phyloP scores from a whole-genome alignment of 2,113 vertebrate species.

The Caranx ignobilis region DNA sequence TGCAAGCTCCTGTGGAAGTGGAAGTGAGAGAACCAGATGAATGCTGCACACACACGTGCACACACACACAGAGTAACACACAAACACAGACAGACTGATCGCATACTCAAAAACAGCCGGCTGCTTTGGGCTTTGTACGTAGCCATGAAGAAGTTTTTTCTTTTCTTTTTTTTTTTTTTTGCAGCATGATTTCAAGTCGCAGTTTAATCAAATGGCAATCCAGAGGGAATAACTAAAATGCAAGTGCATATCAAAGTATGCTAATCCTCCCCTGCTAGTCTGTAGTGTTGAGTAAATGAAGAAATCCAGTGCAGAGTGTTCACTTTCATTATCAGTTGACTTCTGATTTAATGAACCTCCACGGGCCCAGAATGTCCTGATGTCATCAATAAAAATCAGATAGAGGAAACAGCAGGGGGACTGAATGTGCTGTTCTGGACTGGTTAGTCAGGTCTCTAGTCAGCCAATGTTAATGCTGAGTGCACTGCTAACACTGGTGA shows the following conservation, averaged over 20 bases:
- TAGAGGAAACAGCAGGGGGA: slow-evolving; percentile 37
- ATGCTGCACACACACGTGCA: background rate
- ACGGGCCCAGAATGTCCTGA: slow-evolving; percentile 50
- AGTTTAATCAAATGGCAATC: slow-evolving; percentile 62
- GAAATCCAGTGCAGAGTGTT: slow-evolving; percentile 57
- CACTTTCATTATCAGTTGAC: slow-evolving; percentile 62
- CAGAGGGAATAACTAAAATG: slow-evolving; percentile 52
- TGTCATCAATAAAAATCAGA: slow-evolving; percentile 75
- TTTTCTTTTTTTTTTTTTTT: background rate
- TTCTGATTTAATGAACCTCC: slow-evolving; percentile 72
- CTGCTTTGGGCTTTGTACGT: slow-evolving; percentile 51
- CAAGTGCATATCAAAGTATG: slow-evolving; percentile 52
- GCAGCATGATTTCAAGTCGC: slow-evolving; percentile 37
- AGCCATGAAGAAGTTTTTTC: slow-evolving; percentile 34
- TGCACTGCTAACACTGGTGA: slow-evolving; percentile 61
- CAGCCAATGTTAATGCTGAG: slow-evolving; percentile 74
- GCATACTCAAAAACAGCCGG: slow-evolving; percentile 37
- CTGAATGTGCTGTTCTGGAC: slow-evolving; percentile 64
- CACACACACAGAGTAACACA: slow-evolving; percentile 12
- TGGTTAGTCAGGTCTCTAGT: slow-evolving; percentile 73
- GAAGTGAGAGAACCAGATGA: slow-evolving; percentile 15
- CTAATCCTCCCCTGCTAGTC: slow-evolving; percentile 45
- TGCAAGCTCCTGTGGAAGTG: slow-evolving; percentile 21
- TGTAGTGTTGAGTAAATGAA: slow-evolving; percentile 39
- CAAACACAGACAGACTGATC: slow-evolving; percentile 39